phyloP scores from a whole-genome alignment of 2,797 vertebrate species.

The Gymnoscopelus braueri region DNA sequence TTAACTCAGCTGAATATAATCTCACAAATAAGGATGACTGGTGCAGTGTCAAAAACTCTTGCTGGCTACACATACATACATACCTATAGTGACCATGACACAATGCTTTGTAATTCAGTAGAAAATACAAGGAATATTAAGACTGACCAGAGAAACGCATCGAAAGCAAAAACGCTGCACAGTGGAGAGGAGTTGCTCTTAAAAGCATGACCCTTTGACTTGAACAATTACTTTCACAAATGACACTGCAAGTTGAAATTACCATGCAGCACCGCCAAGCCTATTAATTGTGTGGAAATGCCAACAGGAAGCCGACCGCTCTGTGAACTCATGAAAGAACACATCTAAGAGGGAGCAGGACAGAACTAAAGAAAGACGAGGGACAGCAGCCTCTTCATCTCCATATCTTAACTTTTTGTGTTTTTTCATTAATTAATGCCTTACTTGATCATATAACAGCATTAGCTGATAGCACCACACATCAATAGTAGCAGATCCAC shows the following conservation, averaged over 20 bases:
- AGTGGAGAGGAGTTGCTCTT: slow-evolving; percentile 1
- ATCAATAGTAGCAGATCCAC: too few relatives aligned
- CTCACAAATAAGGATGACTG: background rate
- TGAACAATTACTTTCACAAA: slow-evolving; percentile 22
- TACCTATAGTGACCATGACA: background rate
- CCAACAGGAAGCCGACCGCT: slow-evolving; percentile 34
- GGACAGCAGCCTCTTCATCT: too few relatives aligned
- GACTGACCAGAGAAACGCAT: background rate
- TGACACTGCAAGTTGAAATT: slow-evolving; percentile 36
- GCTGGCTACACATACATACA: slow-evolving; percentile 10
- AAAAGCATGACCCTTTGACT: slow-evolving; percentile 26
- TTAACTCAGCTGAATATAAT: background rate
- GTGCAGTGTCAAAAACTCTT: background rate
- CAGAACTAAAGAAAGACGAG: background rate
- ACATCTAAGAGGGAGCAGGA: slow-evolving; percentile 4
- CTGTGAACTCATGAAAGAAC: background rate
- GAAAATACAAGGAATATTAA: background rate
- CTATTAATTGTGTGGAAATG: slow-evolving; percentile 46
- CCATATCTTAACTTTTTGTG: too few relatives aligned
- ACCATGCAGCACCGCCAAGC: slow-evolving; percentile 35
- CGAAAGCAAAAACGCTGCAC: background rate
- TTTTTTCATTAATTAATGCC: too few relatives aligned
- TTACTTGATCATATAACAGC: too few relatives aligned
- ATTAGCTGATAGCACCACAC: too few relatives aligned
- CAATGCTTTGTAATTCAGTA: background rate